These are phyloP conservation scores for Eunapius fragilis DNA, from an alignment of 37 sponge, comb jelly and placozoan genomes.

Conservation along the genomic window DNA sequence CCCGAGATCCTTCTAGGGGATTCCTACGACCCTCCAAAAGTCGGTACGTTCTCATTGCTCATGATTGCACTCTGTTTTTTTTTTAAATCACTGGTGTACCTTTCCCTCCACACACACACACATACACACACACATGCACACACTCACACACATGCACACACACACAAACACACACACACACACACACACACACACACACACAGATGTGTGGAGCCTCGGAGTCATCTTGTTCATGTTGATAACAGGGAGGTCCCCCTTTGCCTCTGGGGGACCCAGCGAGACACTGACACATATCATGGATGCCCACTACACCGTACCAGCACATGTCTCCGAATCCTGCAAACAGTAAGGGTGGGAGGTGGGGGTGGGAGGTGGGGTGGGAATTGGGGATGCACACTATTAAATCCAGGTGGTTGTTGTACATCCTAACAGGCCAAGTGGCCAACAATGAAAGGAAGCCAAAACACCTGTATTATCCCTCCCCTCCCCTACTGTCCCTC, in stretches of 20 bases:
- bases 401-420: not conserved
- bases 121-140: slow-evolving; percentile 51
- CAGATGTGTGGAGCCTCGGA: slow-evolving; percentile 98
- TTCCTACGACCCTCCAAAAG: slow-evolving; percentile 87
- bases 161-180: slow-evolving; percentile 39
- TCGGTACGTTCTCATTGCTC: slow-evolving; percentile 61
- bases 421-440: not conserved
- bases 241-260: slow-evolving; percentile 89
- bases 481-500: not conserved
- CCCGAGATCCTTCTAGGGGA: slow-evolving; percentile 97
- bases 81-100: too few relatives aligned
- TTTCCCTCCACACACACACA: not conserved
- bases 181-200: not conserved
- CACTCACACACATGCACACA: not conserved
- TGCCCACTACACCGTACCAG: slow-evolving; percentile 82
- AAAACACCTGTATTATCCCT: not conserved
- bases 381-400: not conserved
- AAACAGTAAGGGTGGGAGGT: slow-evolving; percentile 46
- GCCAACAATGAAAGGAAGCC: too few relatives aligned
- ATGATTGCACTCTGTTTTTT: not conserved
- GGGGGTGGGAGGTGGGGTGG: not conserved
- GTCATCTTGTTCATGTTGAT: slow-evolving; percentile 97
- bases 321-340: slow-evolving; percentile 69
- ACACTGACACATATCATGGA: slow-evolving; percentile 97
- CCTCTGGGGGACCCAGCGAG: slow-evolving; percentile 87